These are phyloP conservation scores for Hemicordylus capensis DNA, from an alignment of 2,113 vertebrate species.

Conservation along the genomic window DNA sequence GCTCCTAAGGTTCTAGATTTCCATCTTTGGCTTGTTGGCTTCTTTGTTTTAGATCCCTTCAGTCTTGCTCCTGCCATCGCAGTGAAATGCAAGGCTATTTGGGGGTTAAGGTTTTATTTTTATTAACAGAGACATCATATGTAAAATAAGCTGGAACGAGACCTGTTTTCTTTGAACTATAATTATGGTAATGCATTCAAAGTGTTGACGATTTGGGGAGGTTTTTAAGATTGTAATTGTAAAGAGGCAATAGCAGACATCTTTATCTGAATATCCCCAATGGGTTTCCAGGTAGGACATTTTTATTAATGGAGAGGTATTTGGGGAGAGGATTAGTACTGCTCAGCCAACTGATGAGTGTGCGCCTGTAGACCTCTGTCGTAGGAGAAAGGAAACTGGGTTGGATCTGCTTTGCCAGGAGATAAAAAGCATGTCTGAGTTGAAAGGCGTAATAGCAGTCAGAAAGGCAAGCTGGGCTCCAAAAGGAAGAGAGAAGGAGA, in stretches of 20 bases:
- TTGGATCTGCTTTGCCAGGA: slow-evolving; percentile 52
- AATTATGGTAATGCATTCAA: slow-evolving; percentile 37
- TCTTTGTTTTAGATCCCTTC: not conserved
- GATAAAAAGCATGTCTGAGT: slow-evolving; percentile 56
- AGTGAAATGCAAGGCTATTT: not conserved
- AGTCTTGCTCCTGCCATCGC: not conserved
- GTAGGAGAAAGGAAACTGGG: slow-evolving; percentile 8
- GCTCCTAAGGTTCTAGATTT: not conserved
- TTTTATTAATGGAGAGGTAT: slow-evolving; percentile 40
- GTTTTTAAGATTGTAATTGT: slow-evolving; percentile 44
- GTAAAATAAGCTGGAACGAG: slow-evolving; percentile 2
- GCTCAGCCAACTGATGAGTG: slow-evolving; percentile 18
- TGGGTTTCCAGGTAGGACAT: slow-evolving; percentile 23
- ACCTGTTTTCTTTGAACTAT: slow-evolving; percentile 15
- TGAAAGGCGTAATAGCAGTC: slow-evolving; percentile 42
- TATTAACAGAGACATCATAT: slow-evolving; percentile 23
- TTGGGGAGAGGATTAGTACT: slow-evolving; percentile 44
- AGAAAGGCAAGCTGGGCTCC: slow-evolving; percentile 37
- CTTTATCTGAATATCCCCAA: slow-evolving; percentile 38
- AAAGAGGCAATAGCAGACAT: slow-evolving; percentile 6
- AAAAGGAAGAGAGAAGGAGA: slow-evolving; percentile 38
- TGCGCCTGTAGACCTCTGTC: not conserved
- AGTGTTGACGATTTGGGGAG: slow-evolving; percentile 27
- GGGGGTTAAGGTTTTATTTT: slow-evolving; percentile 15
- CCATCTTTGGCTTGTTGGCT: slow-evolving; percentile 22